These are phyloP conservation scores for Notodonta dromedarius DNA, from an alignment of 2,888 invertebrate genomes.

Conservation along the genomic window DNA sequence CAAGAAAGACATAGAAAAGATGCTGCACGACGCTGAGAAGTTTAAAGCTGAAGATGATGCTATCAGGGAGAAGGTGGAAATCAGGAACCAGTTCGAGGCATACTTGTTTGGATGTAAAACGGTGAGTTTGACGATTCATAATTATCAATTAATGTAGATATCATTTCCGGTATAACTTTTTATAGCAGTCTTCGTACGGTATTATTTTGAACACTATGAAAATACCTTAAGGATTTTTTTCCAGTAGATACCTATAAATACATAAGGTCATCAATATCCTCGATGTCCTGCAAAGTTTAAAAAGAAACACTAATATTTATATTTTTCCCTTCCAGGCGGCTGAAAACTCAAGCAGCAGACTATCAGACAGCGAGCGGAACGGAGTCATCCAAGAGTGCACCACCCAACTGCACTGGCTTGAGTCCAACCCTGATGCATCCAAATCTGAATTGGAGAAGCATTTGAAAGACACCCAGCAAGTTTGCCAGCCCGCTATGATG, in stretches of 20 bases:
- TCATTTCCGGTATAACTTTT: too few relatives aligned
- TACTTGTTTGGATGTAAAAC: slow-evolving; percentile 87
- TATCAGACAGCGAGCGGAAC: slow-evolving; percentile 89
- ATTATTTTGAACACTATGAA: neutral
- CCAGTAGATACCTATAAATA: too few relatives aligned
- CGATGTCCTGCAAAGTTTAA: too few relatives aligned
- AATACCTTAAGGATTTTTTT: too few relatives aligned
- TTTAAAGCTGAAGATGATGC: slow-evolving; percentile 91
- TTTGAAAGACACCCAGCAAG: slow-evolving; percentile 89
- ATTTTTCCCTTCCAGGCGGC: slow-evolving; percentile 74
- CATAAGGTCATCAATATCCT: too few relatives aligned
- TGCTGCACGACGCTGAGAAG: slow-evolving; percentile 92
- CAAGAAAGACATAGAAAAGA: slow-evolving; percentile 94
- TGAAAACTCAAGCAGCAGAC: slow-evolving; percentile 87
- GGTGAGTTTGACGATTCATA: slow-evolving; percentile 42
- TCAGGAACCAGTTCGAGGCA: slow-evolving; percentile 90
- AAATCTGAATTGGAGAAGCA: slow-evolving; percentile 91
- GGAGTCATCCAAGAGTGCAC: slow-evolving; percentile 87
- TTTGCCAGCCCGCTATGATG: slow-evolving; percentile 92
- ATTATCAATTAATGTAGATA: too few relatives aligned
- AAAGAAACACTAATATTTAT: too few relatives aligned
- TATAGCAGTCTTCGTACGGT: neutral
- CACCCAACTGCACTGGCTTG: slow-evolving; percentile 91
- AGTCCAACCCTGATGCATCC: slow-evolving; percentile 90
- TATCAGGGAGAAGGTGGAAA: slow-evolving; percentile 86